Evolutionary conservation across 1,140 invertebrate genomes (phyloP).

Genomic region (Teleopsis dalmanni): DNA sequence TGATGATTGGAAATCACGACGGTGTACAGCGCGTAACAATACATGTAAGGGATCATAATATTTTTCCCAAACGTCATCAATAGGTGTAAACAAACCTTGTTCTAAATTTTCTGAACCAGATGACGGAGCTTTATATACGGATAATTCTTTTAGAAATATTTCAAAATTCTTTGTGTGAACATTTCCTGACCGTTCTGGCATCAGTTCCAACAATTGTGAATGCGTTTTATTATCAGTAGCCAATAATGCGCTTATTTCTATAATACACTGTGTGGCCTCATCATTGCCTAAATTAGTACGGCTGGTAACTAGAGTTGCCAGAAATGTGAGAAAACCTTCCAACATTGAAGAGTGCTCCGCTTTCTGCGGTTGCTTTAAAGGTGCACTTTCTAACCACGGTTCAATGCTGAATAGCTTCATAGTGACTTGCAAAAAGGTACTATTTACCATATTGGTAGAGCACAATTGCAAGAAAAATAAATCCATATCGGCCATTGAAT

Average conservation of each 20-base stretch:
- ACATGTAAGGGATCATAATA: constrained; percentile 93
- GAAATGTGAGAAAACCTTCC: constrained; percentile 84
- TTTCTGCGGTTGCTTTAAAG: constrained; percentile 57
- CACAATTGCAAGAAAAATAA: constrained; percentile 89
- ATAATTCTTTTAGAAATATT: constrained; percentile 60
- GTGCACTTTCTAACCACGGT: constrained; percentile 76
- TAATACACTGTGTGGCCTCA: constrained; percentile 64
- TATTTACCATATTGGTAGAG: constrained; percentile 76
- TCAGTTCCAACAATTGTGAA: constrained; percentile 86
- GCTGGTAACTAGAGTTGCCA: constrained; percentile 83
- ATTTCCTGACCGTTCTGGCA: constrained; percentile 90
- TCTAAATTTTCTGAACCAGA: constrained; percentile 66
- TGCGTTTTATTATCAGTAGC: constrained; percentile 93
- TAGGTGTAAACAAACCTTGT: constrained; percentile 90
- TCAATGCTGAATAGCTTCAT: constrained; percentile 81
- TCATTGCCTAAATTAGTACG: constrained; percentile 78
- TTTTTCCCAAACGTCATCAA: constrained; percentile 79
- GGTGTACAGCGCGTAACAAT: constrained; percentile 79
- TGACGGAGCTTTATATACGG: constrained; percentile 51
- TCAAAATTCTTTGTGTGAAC: constrained; percentile 87
- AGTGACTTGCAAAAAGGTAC: constrained; percentile 77
- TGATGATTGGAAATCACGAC: constrained; percentile 87
- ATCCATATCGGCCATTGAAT: constrained; percentile 96
- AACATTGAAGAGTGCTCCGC: constrained; percentile 83
- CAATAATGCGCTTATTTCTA: constrained; percentile 88